A percentile compares a stretch with the other conserved stretches of the same genome.
These are phyloP conservation scores for Agapetus fuscipes DNA, from an alignment of 2,888 invertebrate species.

Conservation along the genomic window DNA sequence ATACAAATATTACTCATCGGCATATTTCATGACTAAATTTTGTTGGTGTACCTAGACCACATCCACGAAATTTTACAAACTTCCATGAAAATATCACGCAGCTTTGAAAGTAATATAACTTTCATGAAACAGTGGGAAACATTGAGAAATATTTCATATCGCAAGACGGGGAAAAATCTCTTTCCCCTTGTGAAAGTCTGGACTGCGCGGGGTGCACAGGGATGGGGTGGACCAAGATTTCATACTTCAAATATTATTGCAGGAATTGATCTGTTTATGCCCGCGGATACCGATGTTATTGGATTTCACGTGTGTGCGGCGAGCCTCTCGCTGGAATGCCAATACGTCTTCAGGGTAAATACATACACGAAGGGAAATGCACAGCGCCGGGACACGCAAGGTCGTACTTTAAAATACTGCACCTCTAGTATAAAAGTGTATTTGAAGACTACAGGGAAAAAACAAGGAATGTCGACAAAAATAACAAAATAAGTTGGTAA, in stretches of 20 bases:
- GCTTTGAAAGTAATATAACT: not conserved
- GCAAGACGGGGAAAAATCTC: not conserved
- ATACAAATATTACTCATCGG: too few relatives aligned
- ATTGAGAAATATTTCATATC: not conserved
- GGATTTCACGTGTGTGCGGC: slow-evolving; percentile 12
- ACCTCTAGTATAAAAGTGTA: too few relatives aligned
- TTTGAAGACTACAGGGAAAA: too few relatives aligned
- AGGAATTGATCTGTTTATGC: slow-evolving; percentile 19
- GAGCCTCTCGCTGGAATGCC: slow-evolving; percentile 10
- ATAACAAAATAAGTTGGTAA: too few relatives aligned
- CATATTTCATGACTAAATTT: too few relatives aligned
- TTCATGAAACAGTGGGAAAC: not conserved
- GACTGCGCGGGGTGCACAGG: not conserved
- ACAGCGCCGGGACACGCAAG: too few relatives aligned
- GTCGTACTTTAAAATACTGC: too few relatives aligned
- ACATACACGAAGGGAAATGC: not conserved
- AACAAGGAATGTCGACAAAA: too few relatives aligned
- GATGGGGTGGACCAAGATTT: too few relatives aligned
- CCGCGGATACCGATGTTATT: slow-evolving; percentile 13
- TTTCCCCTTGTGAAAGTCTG: not conserved
- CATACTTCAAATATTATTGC: slow-evolving; percentile 15
- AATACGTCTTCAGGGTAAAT: slow-evolving; percentile 2
- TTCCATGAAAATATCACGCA: not conserved
- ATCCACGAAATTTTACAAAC: too few relatives aligned
- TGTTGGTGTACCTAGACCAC: too few relatives aligned